Conservation (phyloP, 2,888 invertebrate species). For the Agriopis marginaria region DNA sequence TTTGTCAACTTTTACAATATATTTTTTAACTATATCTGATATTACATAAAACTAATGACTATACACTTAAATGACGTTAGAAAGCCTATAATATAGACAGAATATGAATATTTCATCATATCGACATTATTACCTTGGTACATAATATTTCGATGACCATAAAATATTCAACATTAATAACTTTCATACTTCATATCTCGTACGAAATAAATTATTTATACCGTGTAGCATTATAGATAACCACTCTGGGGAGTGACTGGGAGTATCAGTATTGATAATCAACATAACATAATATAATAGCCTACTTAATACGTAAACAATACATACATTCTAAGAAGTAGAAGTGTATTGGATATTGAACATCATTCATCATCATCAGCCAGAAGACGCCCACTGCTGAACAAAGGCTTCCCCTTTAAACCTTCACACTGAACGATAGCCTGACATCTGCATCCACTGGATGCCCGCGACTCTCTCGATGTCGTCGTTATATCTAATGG, state of each 20-base stretch:
- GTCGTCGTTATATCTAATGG: too few relatives aligned
- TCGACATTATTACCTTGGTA: neutral
- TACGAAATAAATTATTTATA: slow-evolving; percentile 37
- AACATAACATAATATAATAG: slow-evolving; percentile 7
- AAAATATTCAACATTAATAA: slow-evolving; percentile 30
- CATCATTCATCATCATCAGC: too few relatives aligned
- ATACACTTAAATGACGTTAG: too few relatives aligned
- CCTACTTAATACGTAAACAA: neutral
- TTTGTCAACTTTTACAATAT: too few relatives aligned
- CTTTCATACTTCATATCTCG: slow-evolving; percentile 28
- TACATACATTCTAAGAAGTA: neutral
- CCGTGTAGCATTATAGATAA: slow-evolving; percentile 27
- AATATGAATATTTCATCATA: slow-evolving; percentile 4
- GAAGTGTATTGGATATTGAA: too few relatives aligned
- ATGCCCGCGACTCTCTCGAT: too few relatives aligned
- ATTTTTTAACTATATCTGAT: too few relatives aligned
- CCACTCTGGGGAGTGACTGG: slow-evolving; percentile 23
- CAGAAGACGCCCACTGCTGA: too few relatives aligned
- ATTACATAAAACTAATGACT: too few relatives aligned
- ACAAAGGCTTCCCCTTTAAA: too few relatives aligned
- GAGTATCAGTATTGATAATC: slow-evolving; percentile 20
- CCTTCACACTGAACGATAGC: too few relatives aligned
- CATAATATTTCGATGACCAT: slow-evolving; percentile 6
- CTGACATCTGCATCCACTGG: too few relatives aligned
- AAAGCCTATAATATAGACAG: neutral